These are phyloP conservation scores for Tychaedon coryphoeus DNA, from an alignment of 2,113 vertebrate genomes.

Conservation along the genomic window DNA sequence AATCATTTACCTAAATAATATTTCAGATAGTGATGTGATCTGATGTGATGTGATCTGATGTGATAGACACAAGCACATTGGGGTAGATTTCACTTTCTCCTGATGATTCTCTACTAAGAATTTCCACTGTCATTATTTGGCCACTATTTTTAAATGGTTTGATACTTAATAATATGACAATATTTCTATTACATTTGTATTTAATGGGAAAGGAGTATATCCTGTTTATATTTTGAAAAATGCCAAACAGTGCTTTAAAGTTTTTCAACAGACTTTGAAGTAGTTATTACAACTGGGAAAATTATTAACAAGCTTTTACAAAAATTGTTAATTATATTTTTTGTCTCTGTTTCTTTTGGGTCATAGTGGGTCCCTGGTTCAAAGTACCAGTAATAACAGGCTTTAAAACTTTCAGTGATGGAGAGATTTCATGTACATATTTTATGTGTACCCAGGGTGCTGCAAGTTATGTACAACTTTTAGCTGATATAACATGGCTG, in stretches of 20 bases:
- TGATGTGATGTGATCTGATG: not conserved
- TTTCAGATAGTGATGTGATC: not conserved
- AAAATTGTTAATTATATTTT: not conserved
- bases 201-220: not conserved
- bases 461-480: not conserved
- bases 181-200: not conserved
- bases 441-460: not conserved
- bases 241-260: not conserved
- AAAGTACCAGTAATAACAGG: not conserved
- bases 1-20: not conserved
- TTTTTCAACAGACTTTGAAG: not conserved
- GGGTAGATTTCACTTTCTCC: not conserved
- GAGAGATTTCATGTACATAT: not conserved
- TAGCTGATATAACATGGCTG: not conserved
- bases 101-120: not conserved
- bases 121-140: not conserved
- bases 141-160: not conserved
- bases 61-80: not conserved
- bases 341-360: not conserved
- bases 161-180: not conserved
- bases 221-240: not conserved
- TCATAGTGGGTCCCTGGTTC: not conserved
- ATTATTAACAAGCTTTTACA: not conserved
- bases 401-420: not conserved
- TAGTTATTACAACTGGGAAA: not conserved